Evolutionary conservation across 2,797 vertebrate genomes (phyloP).

Genomic region (Artibeus lituratus): DNA sequence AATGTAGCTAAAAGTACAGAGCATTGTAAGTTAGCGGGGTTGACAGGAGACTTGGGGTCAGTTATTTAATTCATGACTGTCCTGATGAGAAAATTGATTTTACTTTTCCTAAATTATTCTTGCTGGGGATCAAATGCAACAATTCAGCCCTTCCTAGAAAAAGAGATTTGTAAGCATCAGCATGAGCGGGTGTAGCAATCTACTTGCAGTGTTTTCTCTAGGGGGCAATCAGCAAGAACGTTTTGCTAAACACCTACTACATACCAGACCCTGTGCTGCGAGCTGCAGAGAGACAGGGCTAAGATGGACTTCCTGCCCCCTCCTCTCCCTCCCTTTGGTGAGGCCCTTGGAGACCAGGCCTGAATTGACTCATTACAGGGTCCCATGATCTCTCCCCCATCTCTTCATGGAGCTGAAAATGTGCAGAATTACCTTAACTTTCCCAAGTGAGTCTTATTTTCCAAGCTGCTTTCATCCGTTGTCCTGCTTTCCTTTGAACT

Average conservation of each 20-base stretch:
- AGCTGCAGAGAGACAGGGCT: neutral
- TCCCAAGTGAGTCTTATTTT: slow-evolving; percentile 53
- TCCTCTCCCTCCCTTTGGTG: accelerated
- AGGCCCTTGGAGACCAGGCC: neutral
- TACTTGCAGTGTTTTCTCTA: neutral
- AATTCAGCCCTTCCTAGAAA: neutral
- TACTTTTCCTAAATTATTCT: slow-evolving; percentile 52
- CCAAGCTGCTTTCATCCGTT: slow-evolving; percentile 41
- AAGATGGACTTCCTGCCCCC: neutral
- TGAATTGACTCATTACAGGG: neutral
- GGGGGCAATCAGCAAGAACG: neutral
- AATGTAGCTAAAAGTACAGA: neutral
- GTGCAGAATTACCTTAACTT: slow-evolving; percentile 61
- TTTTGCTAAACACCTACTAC: slow-evolving; percentile 38
- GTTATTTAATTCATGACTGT: slow-evolving; percentile 33
- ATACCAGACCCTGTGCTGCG: neutral
- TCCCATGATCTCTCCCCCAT: neutral
- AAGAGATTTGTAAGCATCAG: neutral
- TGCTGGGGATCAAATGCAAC: slow-evolving; percentile 11
- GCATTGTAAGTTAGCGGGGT: neutral
- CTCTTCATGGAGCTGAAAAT: slow-evolving; percentile 34
- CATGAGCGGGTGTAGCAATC: neutral
- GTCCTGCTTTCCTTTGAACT: slow-evolving; percentile 63
- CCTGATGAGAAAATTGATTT: slow-evolving; percentile 61
- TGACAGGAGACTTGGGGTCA: slow-evolving; percentile 33